phyloP scores from a whole-genome alignment of 2,888 invertebrate genomes.

The Calliopum simillimum region DNA sequence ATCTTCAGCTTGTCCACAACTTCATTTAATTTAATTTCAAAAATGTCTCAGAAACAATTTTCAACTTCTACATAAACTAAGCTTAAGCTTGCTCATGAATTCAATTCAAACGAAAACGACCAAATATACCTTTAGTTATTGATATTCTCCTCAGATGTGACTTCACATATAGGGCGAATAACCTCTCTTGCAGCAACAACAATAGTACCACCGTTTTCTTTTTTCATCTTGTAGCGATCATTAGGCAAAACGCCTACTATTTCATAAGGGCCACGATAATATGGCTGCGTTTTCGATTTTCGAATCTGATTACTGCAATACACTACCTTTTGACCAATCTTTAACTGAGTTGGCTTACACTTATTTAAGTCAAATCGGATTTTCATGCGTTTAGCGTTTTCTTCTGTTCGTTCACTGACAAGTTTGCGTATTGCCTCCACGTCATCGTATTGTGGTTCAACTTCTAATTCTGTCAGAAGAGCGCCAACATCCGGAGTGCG shows the following conservation, averaged over 20 bases:
- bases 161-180: conserved; percentile 35
- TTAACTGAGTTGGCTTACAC: conserved; percentile 36
- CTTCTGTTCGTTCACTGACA: conserved; percentile 25
- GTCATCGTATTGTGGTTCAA: background rate
- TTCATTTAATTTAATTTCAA: no score
- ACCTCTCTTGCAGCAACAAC: conserved; percentile 37
- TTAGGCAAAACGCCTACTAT: conserved; percentile 31
- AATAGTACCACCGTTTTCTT: background rate
- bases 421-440: conserved; percentile 24
- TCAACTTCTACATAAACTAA: no score
- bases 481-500: no score
- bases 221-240: conserved; percentile 35
- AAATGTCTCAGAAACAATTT: no score
- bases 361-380: conserved; percentile 35
- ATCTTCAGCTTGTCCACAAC: no score
- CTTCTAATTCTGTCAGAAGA: no score
- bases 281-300: conserved; percentile 28
- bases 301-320: no score
- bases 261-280: conserved; percentile 37
- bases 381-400: conserved; percentile 38
- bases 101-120: conserved; percentile 21
- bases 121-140: conserved; percentile 14
- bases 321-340: conserved; percentile 37
- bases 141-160: no score
- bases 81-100: conserved; percentile 35